phyloP scores from a whole-genome alignment of 1,140 invertebrate genomes.

The Carposina sasakii region DNA sequence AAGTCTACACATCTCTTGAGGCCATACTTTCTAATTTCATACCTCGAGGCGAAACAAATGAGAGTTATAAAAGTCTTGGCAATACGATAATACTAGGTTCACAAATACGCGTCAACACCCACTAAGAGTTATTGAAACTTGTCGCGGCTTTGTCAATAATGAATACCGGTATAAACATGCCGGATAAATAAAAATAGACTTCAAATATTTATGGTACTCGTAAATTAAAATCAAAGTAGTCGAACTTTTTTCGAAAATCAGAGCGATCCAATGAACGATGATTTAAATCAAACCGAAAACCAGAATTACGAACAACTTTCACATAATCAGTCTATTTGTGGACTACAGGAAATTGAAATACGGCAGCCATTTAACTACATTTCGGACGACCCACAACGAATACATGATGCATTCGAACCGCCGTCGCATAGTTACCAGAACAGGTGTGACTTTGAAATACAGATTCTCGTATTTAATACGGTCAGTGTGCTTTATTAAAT shows the following conservation, averaged over 20 bases:
- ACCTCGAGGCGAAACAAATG: conserved; percentile 57
- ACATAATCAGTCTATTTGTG: conserved; percentile 37
- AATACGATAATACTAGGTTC: conserved; percentile 36
- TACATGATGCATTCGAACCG: conserved; percentile 20
- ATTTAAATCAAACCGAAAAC: conserved; percentile 44
- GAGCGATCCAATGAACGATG: conserved; percentile 42
- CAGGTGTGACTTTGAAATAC: conserved; percentile 22
- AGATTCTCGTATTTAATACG: conserved; percentile 33
- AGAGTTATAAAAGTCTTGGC: conserved; percentile 50
- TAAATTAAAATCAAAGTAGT: too few species aligned
- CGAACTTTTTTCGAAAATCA: conserved; percentile 36
- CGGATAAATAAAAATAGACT: too few species aligned
- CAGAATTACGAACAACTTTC: conserved; percentile 51
- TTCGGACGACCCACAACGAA: conserved; percentile 38
- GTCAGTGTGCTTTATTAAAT: conserved; percentile 64
- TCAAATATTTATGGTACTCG: too few species aligned
- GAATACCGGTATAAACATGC: too few species aligned
- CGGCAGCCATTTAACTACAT: conserved; percentile 30
- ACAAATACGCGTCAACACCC: conserved; percentile 6
- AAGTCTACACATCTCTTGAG: conserved; percentile 35
- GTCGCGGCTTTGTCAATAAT: too few species aligned
- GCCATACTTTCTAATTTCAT: conserved; percentile 66
- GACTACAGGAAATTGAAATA: conserved; percentile 34
- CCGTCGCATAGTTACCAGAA: conserved; percentile 43
- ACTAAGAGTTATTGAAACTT: too few species aligned